Conservation (phyloP, 1,140 invertebrate species). For the Penaeus chinensis region DNA sequence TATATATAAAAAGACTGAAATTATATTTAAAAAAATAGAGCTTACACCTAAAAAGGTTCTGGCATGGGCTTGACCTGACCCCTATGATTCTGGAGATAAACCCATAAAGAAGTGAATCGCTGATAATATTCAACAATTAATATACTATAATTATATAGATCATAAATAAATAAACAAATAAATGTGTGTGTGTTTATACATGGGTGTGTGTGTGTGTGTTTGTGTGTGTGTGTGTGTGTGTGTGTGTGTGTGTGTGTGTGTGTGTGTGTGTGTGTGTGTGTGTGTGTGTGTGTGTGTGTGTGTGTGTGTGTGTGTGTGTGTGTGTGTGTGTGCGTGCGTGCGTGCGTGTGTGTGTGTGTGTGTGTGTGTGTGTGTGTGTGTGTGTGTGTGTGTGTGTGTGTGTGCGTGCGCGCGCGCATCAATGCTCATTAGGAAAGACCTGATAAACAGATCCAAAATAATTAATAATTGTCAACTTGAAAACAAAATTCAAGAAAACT, state of each 20-base stretch:
- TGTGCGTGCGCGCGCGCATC: neutral
- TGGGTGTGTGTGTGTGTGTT: neutral
- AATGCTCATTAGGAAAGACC: no score
- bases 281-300: neutral
- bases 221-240: neutral
- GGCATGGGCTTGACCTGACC: no score
- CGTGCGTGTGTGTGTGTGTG: slow-evolving; percentile 20
- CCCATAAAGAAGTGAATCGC: no score
- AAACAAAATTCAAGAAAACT: no score
- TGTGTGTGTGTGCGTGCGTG: neutral
- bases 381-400: slow-evolving; percentile 13
- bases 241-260: slow-evolving; percentile 1
- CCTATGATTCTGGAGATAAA: no score
- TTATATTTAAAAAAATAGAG: no score
- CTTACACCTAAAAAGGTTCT: no score
- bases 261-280: neutral
- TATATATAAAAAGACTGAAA: no score
- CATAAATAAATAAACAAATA: neutral
- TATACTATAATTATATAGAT: no score
- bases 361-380: slow-evolving; percentile 17
- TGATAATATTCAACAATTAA: no score
- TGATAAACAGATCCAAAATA: no score
- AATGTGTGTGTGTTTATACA: neutral
- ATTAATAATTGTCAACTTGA: no score
- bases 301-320: slow-evolving; percentile 3